Evolutionary conservation across 2,888 invertebrate species (phyloP).

Genomic region (Diploptera punctata): DNA sequence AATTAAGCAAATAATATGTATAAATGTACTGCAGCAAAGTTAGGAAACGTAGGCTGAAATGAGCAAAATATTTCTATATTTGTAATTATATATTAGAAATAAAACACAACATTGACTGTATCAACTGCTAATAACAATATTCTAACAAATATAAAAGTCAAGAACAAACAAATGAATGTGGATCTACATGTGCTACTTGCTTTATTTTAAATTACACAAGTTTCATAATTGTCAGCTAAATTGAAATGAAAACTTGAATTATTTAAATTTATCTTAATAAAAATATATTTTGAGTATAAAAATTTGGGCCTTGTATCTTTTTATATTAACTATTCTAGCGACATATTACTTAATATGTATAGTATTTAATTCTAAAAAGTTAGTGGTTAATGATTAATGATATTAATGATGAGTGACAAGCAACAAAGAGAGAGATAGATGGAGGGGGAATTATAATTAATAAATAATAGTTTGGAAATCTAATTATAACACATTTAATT

Average conservation of each 20-base stretch:
- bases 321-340: slow-evolving; percentile 1
- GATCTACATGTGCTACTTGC: neutral
- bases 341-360: neutral
- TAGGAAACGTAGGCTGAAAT: too few relatives aligned
- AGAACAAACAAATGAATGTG: too few relatives aligned
- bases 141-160: too few relatives aligned
- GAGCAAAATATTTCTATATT: neutral
- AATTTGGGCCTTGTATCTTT: slow-evolving; percentile 17
- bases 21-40: neutral
- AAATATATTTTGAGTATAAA: slow-evolving; percentile 29
- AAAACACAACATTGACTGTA: neutral
- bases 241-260: neutral
- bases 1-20: neutral
- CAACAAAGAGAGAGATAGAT: slow-evolving; percentile 35
- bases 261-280: slow-evolving; percentile 15
- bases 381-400: neutral
- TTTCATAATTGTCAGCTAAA: neutral
- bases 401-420: slow-evolving; percentile 1
- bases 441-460: neutral
- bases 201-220: neutral
- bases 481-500: neutral
- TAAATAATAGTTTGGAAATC: neutral
- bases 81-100: neutral
- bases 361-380: neutral
- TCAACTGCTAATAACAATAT: too few relatives aligned